These are phyloP conservation scores for Lampris incognitus DNA, from an alignment of 2,113 vertebrate genomes.

Conservation along the genomic window DNA sequence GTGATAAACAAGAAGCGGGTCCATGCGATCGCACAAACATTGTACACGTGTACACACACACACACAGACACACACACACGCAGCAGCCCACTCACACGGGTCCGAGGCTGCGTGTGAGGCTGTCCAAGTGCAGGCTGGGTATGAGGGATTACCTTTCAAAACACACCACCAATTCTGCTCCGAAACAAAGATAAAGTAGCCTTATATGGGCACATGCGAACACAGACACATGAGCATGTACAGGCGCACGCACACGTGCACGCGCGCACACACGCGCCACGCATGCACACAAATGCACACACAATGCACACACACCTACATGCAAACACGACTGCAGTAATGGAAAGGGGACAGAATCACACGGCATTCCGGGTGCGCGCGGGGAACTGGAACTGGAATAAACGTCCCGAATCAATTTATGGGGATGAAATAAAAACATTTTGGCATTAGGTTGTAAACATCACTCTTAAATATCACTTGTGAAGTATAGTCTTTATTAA, in stretches of 20 bases:
- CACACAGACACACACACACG: background rate
- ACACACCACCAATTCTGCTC: conserved; percentile 47
- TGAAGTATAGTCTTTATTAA: conserved; percentile 45
- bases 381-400: conserved; percentile 52
- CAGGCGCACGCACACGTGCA: conserved; percentile 18
- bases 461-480: conserved; percentile 47
- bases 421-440: conserved; percentile 55
- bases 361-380: conserved; percentile 44
- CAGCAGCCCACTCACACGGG: background rate
- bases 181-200: conserved; percentile 40
- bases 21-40: too few relatives aligned
- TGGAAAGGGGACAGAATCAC: background rate
- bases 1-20: conserved; percentile 46
- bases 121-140: conserved; percentile 25
- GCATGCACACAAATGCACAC: background rate
- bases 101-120: conserved; percentile 45
- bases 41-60: background rate
- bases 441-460: conserved; percentile 60
- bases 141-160: conserved; percentile 67
- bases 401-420: conserved; percentile 56
- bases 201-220: conserved; percentile 26
- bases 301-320: conserved; percentile 5
- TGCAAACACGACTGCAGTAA: background rate
- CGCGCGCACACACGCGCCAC: background rate
- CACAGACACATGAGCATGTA: conserved; percentile 11